Conservation (phyloP, 2,888 invertebrate genomes). For the Zaprionus obscuricornis region DNA sequence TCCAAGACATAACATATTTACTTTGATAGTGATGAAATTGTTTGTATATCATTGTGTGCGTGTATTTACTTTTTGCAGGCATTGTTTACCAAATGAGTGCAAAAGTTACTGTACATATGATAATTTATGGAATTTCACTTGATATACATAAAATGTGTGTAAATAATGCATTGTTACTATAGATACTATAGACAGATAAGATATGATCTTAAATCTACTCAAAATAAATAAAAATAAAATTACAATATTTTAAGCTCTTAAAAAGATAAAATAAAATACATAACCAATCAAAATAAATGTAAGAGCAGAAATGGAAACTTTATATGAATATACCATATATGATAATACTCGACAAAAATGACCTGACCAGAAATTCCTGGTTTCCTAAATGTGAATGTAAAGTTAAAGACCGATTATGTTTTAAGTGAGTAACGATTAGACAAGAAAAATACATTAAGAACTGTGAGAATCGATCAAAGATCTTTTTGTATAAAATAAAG, state of each 20-base stretch:
- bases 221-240: too few species aligned
- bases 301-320: constrained; percentile 4
- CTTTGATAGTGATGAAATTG: constrained; percentile 7
- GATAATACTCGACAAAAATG: neutral
- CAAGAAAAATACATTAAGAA: neutral
- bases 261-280: neutral
- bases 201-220: neutral
- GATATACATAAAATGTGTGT: constrained; percentile 1
- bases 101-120: constrained; percentile 13
- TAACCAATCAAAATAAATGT: too few species aligned
- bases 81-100: constrained; percentile 16
- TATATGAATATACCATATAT: neutral
- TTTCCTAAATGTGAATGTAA: too few species aligned
- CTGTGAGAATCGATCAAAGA: constrained; percentile 3
- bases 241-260: neutral
- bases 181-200: neutral
- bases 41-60: constrained; percentile 3
- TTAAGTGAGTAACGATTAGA: neutral
- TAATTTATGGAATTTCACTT: constrained; percentile 17
- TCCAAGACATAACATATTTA: too few species aligned
- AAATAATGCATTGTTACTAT: constrained; percentile 1
- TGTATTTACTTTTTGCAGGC: constrained; percentile 9
- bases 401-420: neutral
- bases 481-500: constrained; percentile 40
- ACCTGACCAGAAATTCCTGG: neutral